These are phyloP conservation scores for western clawed frog (Xenopus tropicalis) DNA, from an alignment of 2,113 vertebrate species.

Conservation along the genomic window DNA sequence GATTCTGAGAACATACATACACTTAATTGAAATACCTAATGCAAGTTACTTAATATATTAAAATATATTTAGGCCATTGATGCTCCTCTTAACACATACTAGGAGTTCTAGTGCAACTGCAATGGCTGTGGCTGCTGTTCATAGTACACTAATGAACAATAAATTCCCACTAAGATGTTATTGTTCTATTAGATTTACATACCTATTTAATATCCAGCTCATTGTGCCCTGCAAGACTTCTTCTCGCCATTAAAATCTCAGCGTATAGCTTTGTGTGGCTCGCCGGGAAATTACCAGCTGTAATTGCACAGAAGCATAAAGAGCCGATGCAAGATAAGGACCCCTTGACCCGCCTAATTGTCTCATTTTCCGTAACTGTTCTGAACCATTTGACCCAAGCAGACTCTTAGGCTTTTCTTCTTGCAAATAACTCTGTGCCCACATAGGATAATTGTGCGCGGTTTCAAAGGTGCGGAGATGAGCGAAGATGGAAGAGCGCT, in stretches of 20 bases:
- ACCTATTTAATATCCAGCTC: too few relatives aligned
- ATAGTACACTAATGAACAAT: too few relatives aligned
- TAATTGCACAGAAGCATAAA: neutral
- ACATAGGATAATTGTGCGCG: neutral
- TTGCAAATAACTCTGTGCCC: neutral
- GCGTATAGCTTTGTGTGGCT: neutral
- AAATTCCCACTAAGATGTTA: too few relatives aligned
- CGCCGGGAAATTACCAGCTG: neutral
- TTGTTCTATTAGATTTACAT: too few relatives aligned
- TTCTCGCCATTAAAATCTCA: neutral
- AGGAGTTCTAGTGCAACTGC: too few relatives aligned
- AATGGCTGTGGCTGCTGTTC: too few relatives aligned
- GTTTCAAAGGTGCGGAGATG: neutral
- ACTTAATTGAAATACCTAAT: too few relatives aligned
- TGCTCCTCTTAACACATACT: too few relatives aligned
- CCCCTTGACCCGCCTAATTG: constrained; percentile 1
- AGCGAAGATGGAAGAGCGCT: neutral
- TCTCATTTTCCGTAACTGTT: constrained; percentile 1
- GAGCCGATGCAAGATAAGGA: neutral
- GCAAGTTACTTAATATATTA: too few relatives aligned
- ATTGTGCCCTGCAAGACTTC: neutral
- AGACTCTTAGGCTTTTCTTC: neutral
- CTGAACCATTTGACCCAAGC: neutral
- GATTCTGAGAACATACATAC: too few relatives aligned
- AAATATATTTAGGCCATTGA: too few relatives aligned